phyloP scores from a whole-genome alignment of 1,140 invertebrate genomes.

The Zophobas morio region DNA sequence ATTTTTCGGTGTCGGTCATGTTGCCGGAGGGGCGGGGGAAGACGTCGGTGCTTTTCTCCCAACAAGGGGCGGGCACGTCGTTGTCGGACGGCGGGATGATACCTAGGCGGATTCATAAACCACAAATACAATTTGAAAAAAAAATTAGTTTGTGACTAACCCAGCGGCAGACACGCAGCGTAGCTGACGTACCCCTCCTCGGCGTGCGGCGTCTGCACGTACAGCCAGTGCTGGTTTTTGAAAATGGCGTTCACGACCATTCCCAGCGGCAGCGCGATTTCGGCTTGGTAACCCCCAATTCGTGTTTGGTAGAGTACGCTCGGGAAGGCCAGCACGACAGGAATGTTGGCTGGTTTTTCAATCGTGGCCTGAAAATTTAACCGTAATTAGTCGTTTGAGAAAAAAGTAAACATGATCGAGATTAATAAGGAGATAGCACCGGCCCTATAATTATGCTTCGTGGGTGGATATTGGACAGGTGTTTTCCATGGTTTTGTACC shows the following conservation, averaged over 20 bases:
- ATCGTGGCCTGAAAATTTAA: constrained; percentile 75
- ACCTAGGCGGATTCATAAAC: constrained; percentile 47
- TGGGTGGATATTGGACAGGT: constrained; percentile 37
- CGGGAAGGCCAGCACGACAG: constrained; percentile 82
- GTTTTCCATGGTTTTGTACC: constrained; percentile 26
- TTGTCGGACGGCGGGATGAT: constrained; percentile 62
- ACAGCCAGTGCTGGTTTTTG: constrained; percentile 86
- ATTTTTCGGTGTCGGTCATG: constrained; percentile 81
- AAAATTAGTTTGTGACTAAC: constrained; percentile 67
- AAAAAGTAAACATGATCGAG: constrained; percentile 30
- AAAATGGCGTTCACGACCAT: constrained; percentile 89
- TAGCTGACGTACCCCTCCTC: constrained; percentile 86
- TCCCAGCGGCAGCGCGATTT: constrained; percentile 81
- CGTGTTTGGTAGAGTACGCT: constrained; percentile 83
- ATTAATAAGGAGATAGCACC: constrained; percentile 37
- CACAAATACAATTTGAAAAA: too few species aligned
- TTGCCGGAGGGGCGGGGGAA: constrained; percentile 82
- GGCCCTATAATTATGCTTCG: constrained; percentile 54
- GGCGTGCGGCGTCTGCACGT: constrained; percentile 84
- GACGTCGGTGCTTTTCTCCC: constrained; percentile 84
- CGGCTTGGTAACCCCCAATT: constrained; percentile 76
- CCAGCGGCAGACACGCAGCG: constrained; percentile 80
- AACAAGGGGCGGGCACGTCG: constrained; percentile 70
- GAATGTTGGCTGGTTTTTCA: constrained; percentile 83
- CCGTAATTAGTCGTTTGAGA: constrained; percentile 15